These are phyloP conservation scores for Lacanobia wlatinum DNA, from an alignment of 2,888 invertebrate species.

Conservation along the genomic window DNA sequence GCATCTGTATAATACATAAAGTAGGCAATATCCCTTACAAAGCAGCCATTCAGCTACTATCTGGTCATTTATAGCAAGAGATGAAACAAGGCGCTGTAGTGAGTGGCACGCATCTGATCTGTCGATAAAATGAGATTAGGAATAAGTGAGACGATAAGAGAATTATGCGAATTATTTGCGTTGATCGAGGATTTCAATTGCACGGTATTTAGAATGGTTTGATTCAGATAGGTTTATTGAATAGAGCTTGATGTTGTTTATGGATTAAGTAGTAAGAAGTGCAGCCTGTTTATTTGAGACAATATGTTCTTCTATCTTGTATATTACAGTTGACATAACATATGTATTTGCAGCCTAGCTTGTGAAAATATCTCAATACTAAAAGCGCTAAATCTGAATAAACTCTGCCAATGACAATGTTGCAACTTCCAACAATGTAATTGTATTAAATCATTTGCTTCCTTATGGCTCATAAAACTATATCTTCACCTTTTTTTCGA, in stretches of 20 bases:
- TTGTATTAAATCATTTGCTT: no score
- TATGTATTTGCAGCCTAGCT: no score
- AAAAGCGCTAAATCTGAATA: background rate
- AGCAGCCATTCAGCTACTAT: slow-evolving; percentile 87
- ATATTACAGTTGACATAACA: background rate
- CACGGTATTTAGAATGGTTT: slow-evolving; percentile 2
- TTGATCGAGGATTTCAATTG: slow-evolving; percentile 23
- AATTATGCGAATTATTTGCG: slow-evolving; percentile 42
- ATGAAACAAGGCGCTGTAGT: slow-evolving; percentile 86
- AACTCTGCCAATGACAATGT: background rate
- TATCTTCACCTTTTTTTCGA: no score
- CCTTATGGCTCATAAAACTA: background rate
- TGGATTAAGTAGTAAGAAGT: background rate
- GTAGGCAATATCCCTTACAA: slow-evolving; percentile 87
- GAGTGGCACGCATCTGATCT: slow-evolving; percentile 64
- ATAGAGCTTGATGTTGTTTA: background rate
- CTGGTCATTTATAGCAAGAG: slow-evolving; percentile 88
- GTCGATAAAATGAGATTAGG: slow-evolving; percentile 72
- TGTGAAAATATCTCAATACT: no score
- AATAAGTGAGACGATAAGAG: slow-evolving; percentile 24
- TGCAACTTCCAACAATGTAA: background rate
- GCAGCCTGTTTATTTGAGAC: background rate
- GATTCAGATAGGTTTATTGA: background rate
- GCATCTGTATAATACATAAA: slow-evolving; percentile 85
- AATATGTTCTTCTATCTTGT: background rate